These are phyloP conservation scores for Euura lappo DNA, from an alignment of 1,140 invertebrate species.

Conservation along the genomic window DNA sequence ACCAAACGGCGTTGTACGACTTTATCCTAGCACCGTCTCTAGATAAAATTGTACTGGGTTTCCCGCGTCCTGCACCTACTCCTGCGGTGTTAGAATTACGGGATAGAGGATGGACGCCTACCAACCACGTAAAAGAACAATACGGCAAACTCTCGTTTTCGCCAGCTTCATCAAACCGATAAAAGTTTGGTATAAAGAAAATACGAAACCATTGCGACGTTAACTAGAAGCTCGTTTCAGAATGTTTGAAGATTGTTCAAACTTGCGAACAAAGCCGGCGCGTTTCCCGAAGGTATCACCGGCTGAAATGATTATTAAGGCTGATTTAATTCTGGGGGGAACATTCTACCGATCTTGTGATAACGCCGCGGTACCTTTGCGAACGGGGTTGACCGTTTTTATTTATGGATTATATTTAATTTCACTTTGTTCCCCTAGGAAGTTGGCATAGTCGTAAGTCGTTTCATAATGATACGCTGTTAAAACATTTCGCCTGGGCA, in stretches of 20 bases:
- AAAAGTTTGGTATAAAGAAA: not conserved
- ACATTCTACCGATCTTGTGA: too few species aligned
- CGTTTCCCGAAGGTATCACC: too few species aligned
- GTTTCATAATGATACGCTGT: not conserved
- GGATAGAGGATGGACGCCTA: not conserved
- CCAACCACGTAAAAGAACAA: not conserved
- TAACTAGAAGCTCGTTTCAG: too few species aligned
- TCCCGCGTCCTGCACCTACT: not conserved
- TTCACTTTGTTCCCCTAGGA: not conserved
- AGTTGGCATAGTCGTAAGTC: not conserved
- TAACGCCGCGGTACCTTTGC: too few species aligned
- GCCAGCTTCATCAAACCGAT: not conserved
- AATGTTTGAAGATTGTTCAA: too few species aligned
- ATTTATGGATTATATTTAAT: constrained; percentile 4
- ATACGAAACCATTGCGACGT: not conserved
- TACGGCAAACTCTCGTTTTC: not conserved
- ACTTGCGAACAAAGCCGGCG: too few species aligned
- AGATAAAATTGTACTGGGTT: not conserved
- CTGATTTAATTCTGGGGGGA: too few species aligned
- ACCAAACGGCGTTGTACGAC: not conserved
- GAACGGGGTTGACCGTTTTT: not conserved
- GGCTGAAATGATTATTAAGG: too few species aligned
- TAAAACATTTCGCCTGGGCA: not conserved
- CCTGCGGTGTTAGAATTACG: not conserved
- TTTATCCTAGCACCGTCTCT: not conserved